Evolutionary conservation across 2,888 invertebrate genomes (phyloP).

Genomic region (Apamea epomidion): DNA sequence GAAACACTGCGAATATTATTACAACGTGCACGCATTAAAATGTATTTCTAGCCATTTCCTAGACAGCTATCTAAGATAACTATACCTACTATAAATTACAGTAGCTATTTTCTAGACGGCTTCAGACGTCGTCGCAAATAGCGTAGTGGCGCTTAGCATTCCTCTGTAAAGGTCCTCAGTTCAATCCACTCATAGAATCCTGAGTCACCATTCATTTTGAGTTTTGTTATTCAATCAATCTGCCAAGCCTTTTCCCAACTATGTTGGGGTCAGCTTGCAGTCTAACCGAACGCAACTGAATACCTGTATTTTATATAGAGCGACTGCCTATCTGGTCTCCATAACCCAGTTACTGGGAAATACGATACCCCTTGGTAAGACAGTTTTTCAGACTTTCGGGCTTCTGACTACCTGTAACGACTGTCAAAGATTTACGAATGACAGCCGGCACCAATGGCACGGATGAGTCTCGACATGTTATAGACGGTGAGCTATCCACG

Average conservation of each 20-base stretch:
- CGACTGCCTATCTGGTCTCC: too few relatives aligned
- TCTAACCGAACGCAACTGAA: too few relatives aligned
- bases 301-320: too few relatives aligned
- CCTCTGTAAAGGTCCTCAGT: constrained; percentile 30
- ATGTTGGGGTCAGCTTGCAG: background rate
- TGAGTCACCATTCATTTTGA: constrained; percentile 8
- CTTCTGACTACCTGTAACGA: too few relatives aligned
- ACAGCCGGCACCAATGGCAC: too few relatives aligned
- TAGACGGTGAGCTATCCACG: too few relatives aligned
- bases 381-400: too few relatives aligned
- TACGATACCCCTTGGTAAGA: too few relatives aligned
- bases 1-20: background rate
- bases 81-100: background rate
- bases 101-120: constrained; percentile 5
- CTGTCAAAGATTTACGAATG: too few relatives aligned
- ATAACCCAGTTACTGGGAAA: too few relatives aligned
- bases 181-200: constrained; percentile 4
- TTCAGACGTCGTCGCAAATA: constrained; percentile 33
- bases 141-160: constrained; percentile 44
- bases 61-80: background rate
- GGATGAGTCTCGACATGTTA: too few relatives aligned
- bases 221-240: background rate
- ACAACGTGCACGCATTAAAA: background rate
- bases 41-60: constrained; percentile 16
- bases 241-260: background rate